These are phyloP conservation scores for Rhingia rostrata DNA, from an alignment of 2,888 invertebrate genomes.

Conservation along the genomic window DNA sequence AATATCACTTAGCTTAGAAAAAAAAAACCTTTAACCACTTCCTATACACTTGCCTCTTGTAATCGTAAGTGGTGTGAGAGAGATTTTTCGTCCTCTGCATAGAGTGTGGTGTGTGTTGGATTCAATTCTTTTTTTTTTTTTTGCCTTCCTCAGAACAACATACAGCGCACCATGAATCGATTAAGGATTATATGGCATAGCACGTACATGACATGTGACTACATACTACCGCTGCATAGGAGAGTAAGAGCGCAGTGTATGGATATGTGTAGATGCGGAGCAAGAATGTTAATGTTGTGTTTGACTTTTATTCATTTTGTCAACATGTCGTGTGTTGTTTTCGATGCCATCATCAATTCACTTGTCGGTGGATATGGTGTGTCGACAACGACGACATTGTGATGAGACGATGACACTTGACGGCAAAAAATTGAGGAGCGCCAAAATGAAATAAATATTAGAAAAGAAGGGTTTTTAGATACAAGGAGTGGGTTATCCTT, in stretches of 20 bases:
- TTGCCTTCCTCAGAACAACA: conserved; percentile 23
- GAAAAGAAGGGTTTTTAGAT: background rate
- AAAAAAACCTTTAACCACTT: conserved; percentile 1
- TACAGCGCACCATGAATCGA: conserved; percentile 66
- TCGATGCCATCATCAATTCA: conserved; percentile 74
- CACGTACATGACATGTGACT: conserved; percentile 74
- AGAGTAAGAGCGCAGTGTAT: conserved; percentile 16
- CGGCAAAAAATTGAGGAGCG: conserved; percentile 27
- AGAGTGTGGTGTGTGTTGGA: conserved; percentile 15
- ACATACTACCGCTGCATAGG: conserved; percentile 33
- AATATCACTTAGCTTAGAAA: conserved; percentile 63
- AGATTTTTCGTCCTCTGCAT: conserved; percentile 33
- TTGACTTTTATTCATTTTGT: conserved; percentile 75
- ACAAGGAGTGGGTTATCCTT: background rate
- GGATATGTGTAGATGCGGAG: conserved; percentile 20
- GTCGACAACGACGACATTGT: conserved; percentile 42
- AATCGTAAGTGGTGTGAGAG: conserved; percentile 42
- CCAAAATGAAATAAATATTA: conserved; percentile 65
- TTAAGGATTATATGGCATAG: conserved; percentile 73
- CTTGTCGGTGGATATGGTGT: conserved; percentile 53
- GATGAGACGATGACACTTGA: conserved; percentile 69
- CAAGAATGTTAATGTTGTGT: conserved; percentile 70
- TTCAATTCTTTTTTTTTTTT: conserved; percentile 22
- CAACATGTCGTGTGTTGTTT: conserved; percentile 74
- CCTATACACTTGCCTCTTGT: conserved; percentile 16